A percentile compares a stretch with the other conserved stretches of the same genome.
phyloP scores from a whole-genome alignment of 2,888 invertebrate species.

The Incurvaria masculella region DNA sequence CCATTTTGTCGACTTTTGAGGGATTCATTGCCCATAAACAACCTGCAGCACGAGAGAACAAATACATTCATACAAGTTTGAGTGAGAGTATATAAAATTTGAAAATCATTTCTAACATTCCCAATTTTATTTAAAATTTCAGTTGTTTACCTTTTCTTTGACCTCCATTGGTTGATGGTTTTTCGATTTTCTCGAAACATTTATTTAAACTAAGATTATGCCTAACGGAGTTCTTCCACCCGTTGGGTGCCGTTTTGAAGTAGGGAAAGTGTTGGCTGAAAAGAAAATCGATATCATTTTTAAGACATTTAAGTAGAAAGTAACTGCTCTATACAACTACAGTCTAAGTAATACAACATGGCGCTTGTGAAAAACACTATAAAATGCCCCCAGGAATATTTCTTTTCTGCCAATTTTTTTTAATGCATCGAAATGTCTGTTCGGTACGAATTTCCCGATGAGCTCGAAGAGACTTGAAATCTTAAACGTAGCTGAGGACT shows the following conservation, averaged over 20 bases:
- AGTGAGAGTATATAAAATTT: neutral
- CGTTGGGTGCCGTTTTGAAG: conserved; percentile 96
- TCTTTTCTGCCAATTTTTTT: no score
- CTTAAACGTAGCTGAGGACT: no score
- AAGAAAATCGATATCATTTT: conserved; percentile 24
- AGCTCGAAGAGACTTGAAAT: no score
- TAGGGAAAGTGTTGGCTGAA: conserved; percentile 95
- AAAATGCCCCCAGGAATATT: no score
- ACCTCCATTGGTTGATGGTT: conserved; percentile 83
- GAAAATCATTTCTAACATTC: neutral
- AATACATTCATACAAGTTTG: neutral
- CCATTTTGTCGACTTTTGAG: conserved; percentile 93
- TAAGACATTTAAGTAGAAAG: no score
- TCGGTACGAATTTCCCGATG: no score
- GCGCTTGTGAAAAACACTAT: no score
- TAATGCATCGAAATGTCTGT: no score
- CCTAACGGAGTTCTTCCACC: conserved; percentile 98
- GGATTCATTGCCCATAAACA: conserved; percentile 98
- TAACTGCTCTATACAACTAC: no score
- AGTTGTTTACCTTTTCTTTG: conserved; percentile 65
- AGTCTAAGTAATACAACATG: no score
- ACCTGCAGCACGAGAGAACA: conserved; percentile 35
- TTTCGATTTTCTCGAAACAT: conserved; percentile 98
- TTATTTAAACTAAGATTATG: conserved; percentile 97
- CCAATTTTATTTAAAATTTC: neutral